Evolutionary conservation across 2,113 vertebrate genomes (phyloP).

Genomic region (Suncus etruscus): DNA sequence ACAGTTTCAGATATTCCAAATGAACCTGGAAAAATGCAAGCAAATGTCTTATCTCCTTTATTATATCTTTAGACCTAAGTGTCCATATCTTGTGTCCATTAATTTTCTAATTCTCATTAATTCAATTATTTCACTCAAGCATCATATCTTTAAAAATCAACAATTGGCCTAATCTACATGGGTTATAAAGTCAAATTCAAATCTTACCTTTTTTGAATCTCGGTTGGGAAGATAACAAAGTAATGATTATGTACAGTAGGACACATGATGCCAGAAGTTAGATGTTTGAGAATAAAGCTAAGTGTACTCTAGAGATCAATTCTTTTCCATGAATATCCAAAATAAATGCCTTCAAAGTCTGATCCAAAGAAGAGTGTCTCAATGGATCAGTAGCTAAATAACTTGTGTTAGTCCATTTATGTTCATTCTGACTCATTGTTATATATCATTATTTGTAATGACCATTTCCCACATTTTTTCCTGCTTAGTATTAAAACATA

Average conservation of each 20-base stretch:
- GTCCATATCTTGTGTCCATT: neutral
- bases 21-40: too few relatives aligned
- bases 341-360: neutral
- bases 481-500: neutral
- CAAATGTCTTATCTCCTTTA: too few relatives aligned
- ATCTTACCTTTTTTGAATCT: neutral
- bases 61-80: too few relatives aligned
- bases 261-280: neutral
- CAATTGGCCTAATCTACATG: neutral
- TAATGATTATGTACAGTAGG: neutral
- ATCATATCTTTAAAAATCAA: neutral
- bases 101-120: neutral
- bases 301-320: neutral
- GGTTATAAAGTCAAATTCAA: slow-evolving; percentile 6
- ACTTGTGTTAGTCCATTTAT: neutral
- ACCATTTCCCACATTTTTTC: neutral
- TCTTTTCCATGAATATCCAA: neutral
- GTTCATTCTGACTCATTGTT: neutral
- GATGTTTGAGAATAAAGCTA: neutral
- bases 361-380: neutral
- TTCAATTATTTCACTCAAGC: neutral
- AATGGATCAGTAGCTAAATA: neutral
- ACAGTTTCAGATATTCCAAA: too few relatives aligned
- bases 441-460: neutral
- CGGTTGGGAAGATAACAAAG: neutral